Conservation (phyloP, 1,140 invertebrate genomes). For the Drosophila nebulosa region DNA sequence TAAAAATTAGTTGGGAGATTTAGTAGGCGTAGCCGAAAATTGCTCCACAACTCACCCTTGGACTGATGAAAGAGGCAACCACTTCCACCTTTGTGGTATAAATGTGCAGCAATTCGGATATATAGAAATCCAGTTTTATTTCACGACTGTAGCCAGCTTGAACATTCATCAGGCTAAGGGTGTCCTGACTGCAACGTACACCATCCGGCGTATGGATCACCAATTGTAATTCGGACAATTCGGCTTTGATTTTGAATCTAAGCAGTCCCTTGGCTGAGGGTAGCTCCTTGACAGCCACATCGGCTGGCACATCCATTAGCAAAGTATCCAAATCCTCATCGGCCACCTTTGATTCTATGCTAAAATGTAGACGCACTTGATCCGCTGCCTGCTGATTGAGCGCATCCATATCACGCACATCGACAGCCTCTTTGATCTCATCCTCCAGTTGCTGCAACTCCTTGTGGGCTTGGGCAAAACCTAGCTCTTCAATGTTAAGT, state of each 20-base stretch:
- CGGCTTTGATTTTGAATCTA: conserved; percentile 44
- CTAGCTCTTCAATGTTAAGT: conserved; percentile 60
- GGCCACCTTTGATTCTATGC: conserved; percentile 36
- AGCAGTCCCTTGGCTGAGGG: conserved; percentile 57
- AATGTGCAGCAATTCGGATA: conserved; percentile 60
- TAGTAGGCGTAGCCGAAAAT: neutral
- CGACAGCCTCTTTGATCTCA: conserved; percentile 76
- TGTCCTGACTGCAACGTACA: conserved; percentile 61
- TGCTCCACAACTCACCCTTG: conserved; percentile 32
- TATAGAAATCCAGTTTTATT: conserved; percentile 64
- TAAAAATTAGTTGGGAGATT: neutral
- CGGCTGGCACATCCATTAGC: conserved; percentile 62
- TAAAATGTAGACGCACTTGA: conserved; percentile 65
- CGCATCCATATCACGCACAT: conserved; percentile 66
- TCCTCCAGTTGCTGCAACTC: conserved; percentile 77
- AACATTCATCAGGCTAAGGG: conserved; percentile 58
- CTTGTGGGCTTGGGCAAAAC: conserved; percentile 71
- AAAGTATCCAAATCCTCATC: conserved; percentile 62
- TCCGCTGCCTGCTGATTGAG: conserved; percentile 68
- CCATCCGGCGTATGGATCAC: conserved; percentile 49
- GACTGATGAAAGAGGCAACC: conserved; percentile 64
- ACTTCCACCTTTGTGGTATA: conserved; percentile 56
- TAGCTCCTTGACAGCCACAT: conserved; percentile 69
- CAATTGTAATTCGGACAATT: conserved; percentile 69
- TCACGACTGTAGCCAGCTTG: conserved; percentile 36